A percentile compares a stretch with the other conserved stretches of the same genome.
Conservation (phyloP, 1,140 invertebrate genomes). For the Drosophila rufa region DNA sequence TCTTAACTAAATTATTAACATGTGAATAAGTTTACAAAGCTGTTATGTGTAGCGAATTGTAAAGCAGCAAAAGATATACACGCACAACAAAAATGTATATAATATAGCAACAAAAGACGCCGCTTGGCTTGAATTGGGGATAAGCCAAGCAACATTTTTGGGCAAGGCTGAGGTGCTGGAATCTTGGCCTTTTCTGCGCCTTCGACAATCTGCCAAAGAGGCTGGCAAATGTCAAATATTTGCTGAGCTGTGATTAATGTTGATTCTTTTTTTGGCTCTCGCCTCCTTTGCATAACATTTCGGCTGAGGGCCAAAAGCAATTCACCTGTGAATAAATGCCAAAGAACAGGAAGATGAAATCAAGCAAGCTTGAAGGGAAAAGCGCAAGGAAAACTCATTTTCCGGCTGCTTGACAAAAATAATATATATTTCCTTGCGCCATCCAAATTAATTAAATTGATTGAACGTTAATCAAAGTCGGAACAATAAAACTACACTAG, state of each 20-base stretch:
- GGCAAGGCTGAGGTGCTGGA: background rate
- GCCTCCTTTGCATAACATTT: constrained; percentile 56
- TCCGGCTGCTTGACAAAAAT: constrained; percentile 49
- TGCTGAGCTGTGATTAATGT: constrained; percentile 82
- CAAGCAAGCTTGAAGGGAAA: constrained; percentile 11
- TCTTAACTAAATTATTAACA: constrained; percentile 69
- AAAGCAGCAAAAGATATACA: constrained; percentile 11
- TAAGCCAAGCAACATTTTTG: constrained; percentile 30
- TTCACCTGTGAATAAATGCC: constrained; percentile 63
- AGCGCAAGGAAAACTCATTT: constrained; percentile 57
- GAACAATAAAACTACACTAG: constrained; percentile 32
- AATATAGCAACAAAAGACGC: constrained; percentile 25
- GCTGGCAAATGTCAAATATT: constrained; percentile 80
- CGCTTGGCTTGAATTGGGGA: constrained; percentile 31
- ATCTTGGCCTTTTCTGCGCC: background rate
- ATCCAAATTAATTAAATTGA: constrained; percentile 75
- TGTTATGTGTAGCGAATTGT: constrained; percentile 37
- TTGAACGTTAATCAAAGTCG: constrained; percentile 65
- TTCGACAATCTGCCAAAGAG: constrained; percentile 40
- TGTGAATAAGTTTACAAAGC: constrained; percentile 61
- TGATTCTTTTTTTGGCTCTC: constrained; percentile 65
- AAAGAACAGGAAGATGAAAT: constrained; percentile 30
- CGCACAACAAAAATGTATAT: constrained; percentile 1
- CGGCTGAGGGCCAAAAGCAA: constrained; percentile 44
- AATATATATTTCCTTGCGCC: constrained; percentile 34